Percentiles rank a stretch among this genome's conserved stretches.
These are phyloP conservation scores for Spinibarbus caldwelli DNA, from an alignment of 2,797 vertebrate genomes.

Conservation along the genomic window DNA sequence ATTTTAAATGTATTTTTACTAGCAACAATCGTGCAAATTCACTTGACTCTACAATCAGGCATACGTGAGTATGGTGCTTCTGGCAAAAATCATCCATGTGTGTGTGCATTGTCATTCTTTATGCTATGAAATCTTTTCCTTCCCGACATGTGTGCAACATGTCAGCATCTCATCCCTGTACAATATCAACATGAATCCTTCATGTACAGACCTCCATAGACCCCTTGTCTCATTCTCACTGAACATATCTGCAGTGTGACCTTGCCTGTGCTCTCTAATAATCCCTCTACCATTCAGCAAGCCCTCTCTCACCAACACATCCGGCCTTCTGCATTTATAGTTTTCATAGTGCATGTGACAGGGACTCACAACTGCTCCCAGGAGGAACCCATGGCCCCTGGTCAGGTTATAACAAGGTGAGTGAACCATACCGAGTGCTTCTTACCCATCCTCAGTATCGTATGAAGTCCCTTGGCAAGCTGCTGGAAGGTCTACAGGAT, in stretches of 20 bases:
- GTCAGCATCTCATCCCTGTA: conserved; percentile 9
- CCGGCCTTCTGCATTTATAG: conserved; percentile 18
- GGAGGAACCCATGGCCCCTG: conserved; percentile 61
- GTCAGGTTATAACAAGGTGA: conserved; percentile 78
- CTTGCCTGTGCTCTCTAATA: conserved; percentile 38
- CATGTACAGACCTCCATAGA: conserved; percentile 12
- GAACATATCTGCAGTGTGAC: conserved; percentile 10
- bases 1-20: background rate
- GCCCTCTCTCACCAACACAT: conserved; percentile 26
- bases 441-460: conserved; percentile 72
- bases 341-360: conserved; percentile 57
- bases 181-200: background rate
- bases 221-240: background rate
- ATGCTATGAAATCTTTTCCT: background rate
- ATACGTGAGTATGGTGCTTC: background rate
- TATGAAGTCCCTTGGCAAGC: conserved; percentile 64
- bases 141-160: conserved; percentile 21
- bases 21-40: background rate
- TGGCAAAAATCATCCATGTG: background rate
- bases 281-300: conserved; percentile 14
- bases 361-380: conserved; percentile 58
- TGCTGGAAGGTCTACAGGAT: conserved; percentile 53
- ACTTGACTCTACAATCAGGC: background rate
- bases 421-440: conserved; percentile 63
- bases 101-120: conserved; percentile 2